A percentile compares a stretch with the other conserved stretches of the same genome.
phyloP scores from a whole-genome alignment of 2,113 vertebrate genomes.

The Diphyllodes magnificus region DNA sequence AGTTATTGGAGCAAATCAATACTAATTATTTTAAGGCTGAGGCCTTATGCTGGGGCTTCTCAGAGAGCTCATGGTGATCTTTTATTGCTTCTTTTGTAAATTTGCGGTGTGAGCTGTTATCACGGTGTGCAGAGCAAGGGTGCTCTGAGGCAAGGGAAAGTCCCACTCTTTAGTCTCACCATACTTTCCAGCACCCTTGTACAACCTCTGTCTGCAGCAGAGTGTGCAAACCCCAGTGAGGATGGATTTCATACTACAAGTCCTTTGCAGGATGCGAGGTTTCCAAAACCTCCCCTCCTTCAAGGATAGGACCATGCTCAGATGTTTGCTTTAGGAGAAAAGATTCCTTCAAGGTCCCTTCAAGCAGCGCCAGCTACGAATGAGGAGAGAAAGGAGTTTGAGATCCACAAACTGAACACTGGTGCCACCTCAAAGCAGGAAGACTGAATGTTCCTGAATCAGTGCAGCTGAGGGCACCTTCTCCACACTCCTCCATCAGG shows the following conservation, averaged over 20 bases:
- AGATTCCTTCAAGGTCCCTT: not conserved
- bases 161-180: not conserved
- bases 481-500: not conserved
- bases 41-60: conserved; percentile 22
- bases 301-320: not conserved
- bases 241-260: not conserved
- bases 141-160: not conserved
- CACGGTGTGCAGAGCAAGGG: accelerated
- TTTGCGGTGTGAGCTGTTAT: not conserved
- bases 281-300: not conserved
- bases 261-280: not conserved
- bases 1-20: conserved; percentile 65
- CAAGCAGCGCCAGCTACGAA: not conserved
- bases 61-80: conserved; percentile 17
- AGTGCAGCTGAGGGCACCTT: not conserved
- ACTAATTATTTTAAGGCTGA: conserved; percentile 66
- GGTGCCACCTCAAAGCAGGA: not conserved
- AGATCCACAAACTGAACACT: not conserved
- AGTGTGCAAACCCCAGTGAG: not conserved
- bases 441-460: not conserved
- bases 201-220: not conserved
- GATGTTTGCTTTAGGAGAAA: not conserved
- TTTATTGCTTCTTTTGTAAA: conserved; percentile 27
- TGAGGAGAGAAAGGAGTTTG: not conserved
- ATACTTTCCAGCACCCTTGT: not conserved